Base-by-base conservation (phyloP, 2,888 invertebrate species). In the Hoplodrina ambigua region DNA sequence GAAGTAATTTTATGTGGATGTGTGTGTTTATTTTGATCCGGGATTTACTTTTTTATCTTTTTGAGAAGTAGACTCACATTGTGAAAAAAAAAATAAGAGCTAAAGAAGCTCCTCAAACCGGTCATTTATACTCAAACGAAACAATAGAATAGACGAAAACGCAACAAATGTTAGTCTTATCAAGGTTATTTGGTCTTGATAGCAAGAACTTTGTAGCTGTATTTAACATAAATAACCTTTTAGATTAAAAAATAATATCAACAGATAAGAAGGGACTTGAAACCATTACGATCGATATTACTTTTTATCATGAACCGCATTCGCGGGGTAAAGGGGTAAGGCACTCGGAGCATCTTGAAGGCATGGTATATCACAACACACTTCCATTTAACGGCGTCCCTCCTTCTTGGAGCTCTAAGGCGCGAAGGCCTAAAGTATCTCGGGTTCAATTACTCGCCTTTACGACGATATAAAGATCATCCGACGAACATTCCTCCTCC, bases 391-490 rank as follows among this genome's bases (percentile, higher is more conserved):
- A 69, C 53, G 62, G 64, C 67, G 17, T 57, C 63, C 69, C 69
- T 67, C 64, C 67, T 68, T 64, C 62, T 65, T 72, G 54, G 33
- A 64, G 67, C 62, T 75, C 60, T 68, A 82, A 80, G 82, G 58
- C 83, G 75, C 71, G 72, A 81, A 73, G 73, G 69, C 25, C 69
- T 65, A 67, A 75, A 79, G 77, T 81, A 83, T 72, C 71, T 73
- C 0, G 74, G 79, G 79, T 83, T 81, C 84, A 85, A 85, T 85
- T 85, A 86, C 73, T 79, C 77, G 75, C 75, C 72, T 85, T 85
- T 84, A 86, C 82, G 81, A 85, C 80, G 75, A 78, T 85, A 85
- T 82, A 81, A 86, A 86, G 83, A 83, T 83, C 80, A 86, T 83
- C 80, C 81, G 61, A 64, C 61, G 71, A 79, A 83, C 82, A 85